These are phyloP conservation scores for Steromphala cineraria DNA, from an alignment of 2,888 invertebrate genomes.

Conservation along the genomic window DNA sequence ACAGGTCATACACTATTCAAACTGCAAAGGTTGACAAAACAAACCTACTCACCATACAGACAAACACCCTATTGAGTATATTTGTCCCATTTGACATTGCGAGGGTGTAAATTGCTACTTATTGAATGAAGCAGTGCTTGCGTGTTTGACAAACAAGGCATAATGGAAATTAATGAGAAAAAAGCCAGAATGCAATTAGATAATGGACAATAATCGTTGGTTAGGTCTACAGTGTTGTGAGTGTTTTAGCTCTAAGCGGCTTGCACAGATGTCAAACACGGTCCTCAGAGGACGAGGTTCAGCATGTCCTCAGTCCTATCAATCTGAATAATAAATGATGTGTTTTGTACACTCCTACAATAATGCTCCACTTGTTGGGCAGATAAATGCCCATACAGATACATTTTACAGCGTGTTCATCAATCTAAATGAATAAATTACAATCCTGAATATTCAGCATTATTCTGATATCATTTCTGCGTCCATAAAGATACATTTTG, in stretches of 20 bases:
- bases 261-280: slow-evolving; percentile 5
- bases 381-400: background rate
- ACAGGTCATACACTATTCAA: no score
- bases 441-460: no score
- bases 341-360: background rate
- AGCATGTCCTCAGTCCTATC: background rate
- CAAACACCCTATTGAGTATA: no score
- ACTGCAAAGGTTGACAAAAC: no score
- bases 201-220: background rate
- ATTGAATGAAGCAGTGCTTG: background rate
- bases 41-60: no score
- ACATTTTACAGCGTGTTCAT: no score
- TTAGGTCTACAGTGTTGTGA: background rate
- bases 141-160: slow-evolving; percentile 8
- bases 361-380: background rate
- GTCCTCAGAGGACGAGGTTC: background rate
- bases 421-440: no score
- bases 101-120: no score
- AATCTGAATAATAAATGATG: slow-evolving; percentile 3
- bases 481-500: no score
- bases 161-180: slow-evolving; percentile 21
- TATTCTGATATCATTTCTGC: no score
- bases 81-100: no score
- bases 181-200: slow-evolving; percentile 12
- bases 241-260: slow-evolving; percentile 6